Evolutionary conservation across 1,140 invertebrate genomes (phyloP), one percentile per base, ranked within the genome.

Genomic region (Rhynchophorus ferrugineus): DNA sequence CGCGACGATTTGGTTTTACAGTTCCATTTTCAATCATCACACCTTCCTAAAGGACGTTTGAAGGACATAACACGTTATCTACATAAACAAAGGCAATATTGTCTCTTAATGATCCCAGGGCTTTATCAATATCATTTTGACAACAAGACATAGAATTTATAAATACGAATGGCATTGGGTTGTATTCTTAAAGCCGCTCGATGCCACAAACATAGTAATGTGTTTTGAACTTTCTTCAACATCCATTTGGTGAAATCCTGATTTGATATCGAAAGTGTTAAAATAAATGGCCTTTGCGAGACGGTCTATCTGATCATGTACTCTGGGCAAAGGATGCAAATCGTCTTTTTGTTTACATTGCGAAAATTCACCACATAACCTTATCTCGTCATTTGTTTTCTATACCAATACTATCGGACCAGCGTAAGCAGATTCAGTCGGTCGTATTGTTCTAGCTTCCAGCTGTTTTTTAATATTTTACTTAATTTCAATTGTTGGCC

Each of bases 301-400:
- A 13, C 21, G 29, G 42, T 64, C 59, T 1, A 65, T 29, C 13
- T 60, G 36, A 41, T 61, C 58, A 17, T 60, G 56, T 21, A 61
- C 62, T 41, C 48, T 47, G 13, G 54, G 61, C 29, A 64, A 36
- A n/a, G 61, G 58, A 47, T 58, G 71, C 8, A 53, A 50, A 29
- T 69, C 54, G 56, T 63, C 61, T 39, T 51, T 58, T 42, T 62
- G 63, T 54, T 79, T 79, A 1, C 78, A 42, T 11, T 49, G 41
- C n/a, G 73, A 53, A 54, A 71, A 78, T 54, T 81, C 76, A 0
- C 71, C 59, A 41, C 70, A 71, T n/a, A 71, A 17, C 20, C 70
- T 34, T 9, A 63, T 37, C 3, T 53, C 44, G 3, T 69, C 71
- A 57, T 76, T 71, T 45, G 69, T 71, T 52, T 80, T 79, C 44